Conservation (phyloP, 2,113 vertebrate genomes). For the Isichthys henryi region DNA sequence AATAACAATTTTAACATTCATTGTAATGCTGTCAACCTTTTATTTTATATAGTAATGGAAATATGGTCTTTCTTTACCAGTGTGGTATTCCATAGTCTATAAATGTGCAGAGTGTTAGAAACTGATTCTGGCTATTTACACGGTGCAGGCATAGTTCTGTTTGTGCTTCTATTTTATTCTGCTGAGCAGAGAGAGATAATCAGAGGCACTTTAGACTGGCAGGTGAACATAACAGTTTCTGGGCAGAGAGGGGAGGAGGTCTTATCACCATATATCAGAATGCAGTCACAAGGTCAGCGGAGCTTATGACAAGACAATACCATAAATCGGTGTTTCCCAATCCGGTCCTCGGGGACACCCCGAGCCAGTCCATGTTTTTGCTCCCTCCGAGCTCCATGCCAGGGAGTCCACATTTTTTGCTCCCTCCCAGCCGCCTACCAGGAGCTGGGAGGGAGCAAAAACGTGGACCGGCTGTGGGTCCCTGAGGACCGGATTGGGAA, state of each 20-base stretch:
- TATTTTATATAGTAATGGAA: background rate
- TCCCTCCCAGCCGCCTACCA: background rate
- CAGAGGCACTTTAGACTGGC: constrained; percentile 27
- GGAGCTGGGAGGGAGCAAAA: background rate
- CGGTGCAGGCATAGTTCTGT: background rate
- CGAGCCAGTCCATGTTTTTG: background rate
- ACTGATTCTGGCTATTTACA: background rate
- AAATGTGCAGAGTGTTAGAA: background rate
- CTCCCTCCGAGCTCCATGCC: background rate
- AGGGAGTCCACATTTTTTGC: background rate
- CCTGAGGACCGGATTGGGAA: background rate
- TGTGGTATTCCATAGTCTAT: background rate
- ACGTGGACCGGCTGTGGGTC: background rate
- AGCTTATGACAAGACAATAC: constrained; percentile 22
- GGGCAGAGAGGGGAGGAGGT: constrained; percentile 25
- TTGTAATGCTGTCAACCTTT: background rate
- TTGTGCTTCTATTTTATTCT: background rate
- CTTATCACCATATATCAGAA: constrained; percentile 30
- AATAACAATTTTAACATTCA: background rate
- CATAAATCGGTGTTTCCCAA: constrained; percentile 34
- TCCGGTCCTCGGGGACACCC: background rate
- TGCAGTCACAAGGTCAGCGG: constrained; percentile 25
- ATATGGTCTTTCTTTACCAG: background rate
- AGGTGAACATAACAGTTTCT: constrained; percentile 26
- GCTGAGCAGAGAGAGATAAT: constrained; percentile 18